phyloP scores from a whole-genome alignment of 2,113 vertebrate species.

The Mesoclemmys tuberculata region DNA sequence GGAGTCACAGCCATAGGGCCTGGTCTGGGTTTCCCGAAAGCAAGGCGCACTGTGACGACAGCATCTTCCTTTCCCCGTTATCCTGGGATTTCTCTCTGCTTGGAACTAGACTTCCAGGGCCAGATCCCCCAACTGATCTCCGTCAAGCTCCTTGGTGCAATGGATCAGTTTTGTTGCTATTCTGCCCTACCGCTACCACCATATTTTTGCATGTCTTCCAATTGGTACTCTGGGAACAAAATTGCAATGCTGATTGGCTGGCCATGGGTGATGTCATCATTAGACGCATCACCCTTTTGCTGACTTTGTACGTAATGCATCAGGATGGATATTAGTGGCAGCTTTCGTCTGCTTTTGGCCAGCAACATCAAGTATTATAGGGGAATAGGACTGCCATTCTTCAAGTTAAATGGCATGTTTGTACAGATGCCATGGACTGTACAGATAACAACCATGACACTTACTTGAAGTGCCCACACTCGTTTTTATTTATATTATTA shows the following conservation, averaged over 20 bases:
- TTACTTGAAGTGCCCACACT: neutral
- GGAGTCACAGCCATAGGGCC: neutral
- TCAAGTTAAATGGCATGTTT: neutral
- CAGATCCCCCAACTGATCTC: neutral
- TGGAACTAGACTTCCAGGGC: neutral
- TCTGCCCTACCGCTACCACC: neutral
- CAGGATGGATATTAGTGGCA: neutral
- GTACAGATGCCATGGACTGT: neutral
- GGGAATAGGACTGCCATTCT: neutral
- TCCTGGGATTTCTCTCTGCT: neutral
- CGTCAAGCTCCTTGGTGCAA: neutral
- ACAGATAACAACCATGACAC: neutral
- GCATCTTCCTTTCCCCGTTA: neutral
- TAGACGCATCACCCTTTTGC: neutral
- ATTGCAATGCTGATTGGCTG: too few species aligned
- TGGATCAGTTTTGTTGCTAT: fast-evolving
- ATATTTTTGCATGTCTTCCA: neutral
- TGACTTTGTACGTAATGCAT: neutral
- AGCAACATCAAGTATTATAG: neutral
- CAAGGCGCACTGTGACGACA: fast-evolving
- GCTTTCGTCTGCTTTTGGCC: neutral
- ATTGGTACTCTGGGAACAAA: neutral
- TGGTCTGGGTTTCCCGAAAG: fast-evolving
- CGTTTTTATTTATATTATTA: too few species aligned
- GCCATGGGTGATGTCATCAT: neutral